Base-by-base conservation (phyloP, 1,140 invertebrate genomes). In the Ooceraea biroi region DNA sequence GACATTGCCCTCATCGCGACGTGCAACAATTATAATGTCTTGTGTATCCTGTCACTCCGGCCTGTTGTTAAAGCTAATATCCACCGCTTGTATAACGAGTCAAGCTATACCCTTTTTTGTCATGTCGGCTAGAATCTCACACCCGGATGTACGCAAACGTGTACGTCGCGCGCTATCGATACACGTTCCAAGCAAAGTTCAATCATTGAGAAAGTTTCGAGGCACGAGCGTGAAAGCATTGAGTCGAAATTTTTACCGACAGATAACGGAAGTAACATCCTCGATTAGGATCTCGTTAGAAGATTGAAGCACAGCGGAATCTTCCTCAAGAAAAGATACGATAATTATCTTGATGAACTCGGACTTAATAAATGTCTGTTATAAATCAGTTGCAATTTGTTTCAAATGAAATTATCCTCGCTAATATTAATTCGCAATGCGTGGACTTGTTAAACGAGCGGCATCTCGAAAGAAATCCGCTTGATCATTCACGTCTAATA, bases 131-230 rank as follows among this genome's bases (percentile, higher is more conserved):
- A 66, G 78, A 55, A 84, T 84, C 77, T 82, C 27, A 71, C 52
- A 74, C 11, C 60, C 46, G 19, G 44, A 63, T 48, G 41, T 48
- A 71, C 50, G 60, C 72, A 60, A 66, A 73, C 74, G 74, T 44
- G 11, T 36, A 27, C 55, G 11, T 71, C 41, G 82, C 22, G 55
- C 3, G n/a, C 36, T 27, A 50, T 48, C 55, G 19, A 52, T 50
- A 22, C 22, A 30, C 63, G 12, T 36, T 36, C 30, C 12, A 61
- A 52, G 87, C 63, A 83, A 78, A 88, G 74, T 78, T 84, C 60
- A 84, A 36, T 19, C 71, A 36, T 52, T 77, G 86, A 78, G 86
- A 88, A 88, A 88, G 86, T 83, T 72, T 22, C 80, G 58, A 48
- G 66, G 36, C 19, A 14, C 48, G 19, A 80, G 3, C 41, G 76